phyloP scores from a whole-genome alignment of 1,140 invertebrate genomes.

The Drosophila sp. region DNA sequence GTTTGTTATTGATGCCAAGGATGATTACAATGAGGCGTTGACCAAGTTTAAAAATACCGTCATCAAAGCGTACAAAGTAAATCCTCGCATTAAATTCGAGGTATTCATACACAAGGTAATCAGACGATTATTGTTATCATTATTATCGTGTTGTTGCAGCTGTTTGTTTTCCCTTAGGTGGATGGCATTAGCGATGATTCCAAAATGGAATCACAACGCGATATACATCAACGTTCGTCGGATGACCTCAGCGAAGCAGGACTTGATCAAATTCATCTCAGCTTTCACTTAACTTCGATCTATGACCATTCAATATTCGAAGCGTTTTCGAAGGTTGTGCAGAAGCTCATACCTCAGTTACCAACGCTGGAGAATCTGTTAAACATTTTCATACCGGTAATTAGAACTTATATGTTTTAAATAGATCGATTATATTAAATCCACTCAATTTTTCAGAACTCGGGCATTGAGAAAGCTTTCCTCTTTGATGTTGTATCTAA shows the following conservation, averaged over 20 bases:
- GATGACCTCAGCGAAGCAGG: constrained; percentile 97
- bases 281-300: constrained; percentile 99
- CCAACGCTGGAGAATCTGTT: constrained; percentile 98
- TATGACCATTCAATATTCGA: constrained; percentile 99
- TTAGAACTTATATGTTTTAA: constrained; percentile 72
- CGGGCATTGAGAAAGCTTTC: constrained; percentile 99
- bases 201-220: constrained; percentile 99
- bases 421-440: constrained; percentile 3
- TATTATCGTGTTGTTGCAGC: constrained; percentile 15
- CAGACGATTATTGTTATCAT: constrained; percentile 17
- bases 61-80: constrained; percentile 97
- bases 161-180: constrained; percentile 86
- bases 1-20: constrained; percentile 99
- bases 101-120: constrained; percentile 97
- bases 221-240: constrained; percentile 98
- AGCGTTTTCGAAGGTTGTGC: constrained; percentile 99
- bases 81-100: constrained; percentile 98
- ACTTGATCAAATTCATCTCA: constrained; percentile 93
- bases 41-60: constrained; percentile 96
- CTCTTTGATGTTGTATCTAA: constrained; percentile 99
- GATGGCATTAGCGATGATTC: constrained; percentile 99
- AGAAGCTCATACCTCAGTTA: constrained; percentile 98
- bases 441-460: constrained; percentile 89
- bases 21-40: constrained; percentile 98
- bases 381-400: constrained; percentile 99